A percentile compares a stretch with the other conserved stretches of the same genome.
phyloP scores from a whole-genome alignment of 2,797 vertebrate genomes.

The Pangasius macronema region DNA sequence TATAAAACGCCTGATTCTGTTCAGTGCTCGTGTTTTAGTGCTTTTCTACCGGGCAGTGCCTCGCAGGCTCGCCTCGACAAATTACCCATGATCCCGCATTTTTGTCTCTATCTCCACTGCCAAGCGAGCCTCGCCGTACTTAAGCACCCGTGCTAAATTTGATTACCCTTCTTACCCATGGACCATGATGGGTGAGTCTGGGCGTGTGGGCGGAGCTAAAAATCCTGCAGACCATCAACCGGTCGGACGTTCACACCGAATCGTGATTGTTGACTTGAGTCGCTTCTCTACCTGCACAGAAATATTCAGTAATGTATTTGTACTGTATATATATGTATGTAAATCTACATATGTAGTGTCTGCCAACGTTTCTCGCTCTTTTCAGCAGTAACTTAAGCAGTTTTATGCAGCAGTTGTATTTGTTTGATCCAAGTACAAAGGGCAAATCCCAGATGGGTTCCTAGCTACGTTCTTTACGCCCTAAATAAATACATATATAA shows the following conservation, averaged over 20 bases:
- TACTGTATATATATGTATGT: too few species aligned
- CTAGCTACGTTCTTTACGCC: neutral
- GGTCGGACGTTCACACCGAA: neutral
- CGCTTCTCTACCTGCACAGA: neutral
- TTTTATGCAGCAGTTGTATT: neutral
- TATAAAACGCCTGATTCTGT: slow-evolving; percentile 12
- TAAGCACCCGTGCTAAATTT: neutral
- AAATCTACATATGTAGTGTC: too few species aligned
- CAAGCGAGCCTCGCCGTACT: neutral
- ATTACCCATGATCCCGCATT: neutral
- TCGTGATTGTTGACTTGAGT: neutral
- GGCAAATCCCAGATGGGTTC: neutral
- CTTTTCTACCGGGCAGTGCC: neutral
- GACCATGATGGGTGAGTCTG: neutral
- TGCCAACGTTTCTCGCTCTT: too few species aligned
- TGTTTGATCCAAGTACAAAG: neutral
- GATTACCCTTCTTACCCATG: neutral
- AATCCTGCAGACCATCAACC: too few species aligned
- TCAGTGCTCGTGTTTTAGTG: neutral
- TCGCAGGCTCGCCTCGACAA: neutral
- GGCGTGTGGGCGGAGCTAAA: neutral
- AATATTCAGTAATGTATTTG: too few species aligned
- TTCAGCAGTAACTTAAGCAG: too few species aligned
- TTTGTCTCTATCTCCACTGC: neutral
- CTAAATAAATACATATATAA: neutral